phyloP scores from a whole-genome alignment of 2,888 invertebrate species.

The Thyatira batis region DNA sequence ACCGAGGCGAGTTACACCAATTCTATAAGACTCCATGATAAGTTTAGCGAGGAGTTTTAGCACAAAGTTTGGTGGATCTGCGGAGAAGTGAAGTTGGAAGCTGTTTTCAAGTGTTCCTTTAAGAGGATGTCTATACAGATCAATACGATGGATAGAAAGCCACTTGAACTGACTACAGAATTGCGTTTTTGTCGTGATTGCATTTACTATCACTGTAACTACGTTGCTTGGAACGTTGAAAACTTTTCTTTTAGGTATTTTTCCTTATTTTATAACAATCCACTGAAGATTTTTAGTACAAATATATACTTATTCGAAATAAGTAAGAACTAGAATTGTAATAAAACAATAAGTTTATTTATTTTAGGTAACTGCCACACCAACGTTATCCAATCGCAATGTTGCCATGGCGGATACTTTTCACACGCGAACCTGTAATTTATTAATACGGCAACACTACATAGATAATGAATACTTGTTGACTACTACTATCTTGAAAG shows the following conservation, averaged over 20 bases:
- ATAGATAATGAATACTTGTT: too few relatives aligned
- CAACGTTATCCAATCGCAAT: too few relatives aligned
- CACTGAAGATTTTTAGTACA: too few relatives aligned
- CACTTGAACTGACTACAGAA: not conserved
- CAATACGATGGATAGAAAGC: not conserved
- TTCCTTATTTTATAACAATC: not conserved
- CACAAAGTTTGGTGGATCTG: not conserved
- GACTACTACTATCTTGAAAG: too few relatives aligned
- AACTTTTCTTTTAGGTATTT: too few relatives aligned
- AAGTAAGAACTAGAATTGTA: too few relatives aligned
- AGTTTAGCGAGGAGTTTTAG: not conserved
- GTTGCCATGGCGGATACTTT: too few relatives aligned
- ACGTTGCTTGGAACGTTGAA: not conserved
- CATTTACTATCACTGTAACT: not conserved
- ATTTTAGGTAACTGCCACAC: too few relatives aligned
- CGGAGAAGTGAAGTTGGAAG: not conserved
- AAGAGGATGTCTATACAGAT: not conserved
- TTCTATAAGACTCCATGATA: not conserved
- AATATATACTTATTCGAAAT: too few relatives aligned
- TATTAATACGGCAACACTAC: too few relatives aligned
- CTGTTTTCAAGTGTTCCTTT: not conserved
- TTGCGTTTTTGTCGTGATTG: not conserved
- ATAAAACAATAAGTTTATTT: too few relatives aligned
- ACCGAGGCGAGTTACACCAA: not conserved
- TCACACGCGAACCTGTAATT: too few relatives aligned